Percentiles rank a stretch among this genome's conserved stretches.
Conservation (phyloP, 2,113 vertebrate genomes). For the Megaleporinus macrocephalus region DNA sequence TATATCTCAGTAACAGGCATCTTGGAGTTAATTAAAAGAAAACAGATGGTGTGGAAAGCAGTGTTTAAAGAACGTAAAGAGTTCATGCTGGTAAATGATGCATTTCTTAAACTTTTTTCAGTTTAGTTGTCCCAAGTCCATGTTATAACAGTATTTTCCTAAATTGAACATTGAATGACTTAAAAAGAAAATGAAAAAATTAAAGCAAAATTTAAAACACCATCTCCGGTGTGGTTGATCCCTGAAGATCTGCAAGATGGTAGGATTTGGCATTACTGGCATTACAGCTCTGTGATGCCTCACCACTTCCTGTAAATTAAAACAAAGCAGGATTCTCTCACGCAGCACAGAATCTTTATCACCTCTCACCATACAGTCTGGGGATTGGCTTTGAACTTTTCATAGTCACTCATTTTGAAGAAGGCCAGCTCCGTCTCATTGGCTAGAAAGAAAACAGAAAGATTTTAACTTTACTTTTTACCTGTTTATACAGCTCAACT, state of each 20-base stretch:
- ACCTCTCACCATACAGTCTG: slow-evolving; percentile 69
- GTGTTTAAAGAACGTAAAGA: background rate
- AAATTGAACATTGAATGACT: background rate
- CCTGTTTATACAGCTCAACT: background rate
- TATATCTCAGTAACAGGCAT: slow-evolving; percentile 8
- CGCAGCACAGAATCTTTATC: background rate
- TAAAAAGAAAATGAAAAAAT: no score
- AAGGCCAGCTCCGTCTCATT: slow-evolving; percentile 93
- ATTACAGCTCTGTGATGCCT: background rate
- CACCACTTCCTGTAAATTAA: slow-evolving; percentile 2
- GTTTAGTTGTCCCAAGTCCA: background rate
- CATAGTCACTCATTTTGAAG: slow-evolving; percentile 89
- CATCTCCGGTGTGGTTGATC: background rate
- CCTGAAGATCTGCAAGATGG: background rate
- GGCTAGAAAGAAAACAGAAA: slow-evolving; percentile 70
- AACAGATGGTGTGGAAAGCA: background rate
- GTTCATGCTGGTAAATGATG: background rate
- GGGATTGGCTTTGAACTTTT: slow-evolving; percentile 86
- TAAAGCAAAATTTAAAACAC: slow-evolving; percentile 14
- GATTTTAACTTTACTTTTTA: background rate
- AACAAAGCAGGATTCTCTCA: background rate
- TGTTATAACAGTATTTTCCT: background rate
- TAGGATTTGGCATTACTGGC: background rate
- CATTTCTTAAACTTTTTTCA: background rate
- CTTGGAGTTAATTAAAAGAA: slow-evolving; percentile 29